A percentile compares a stretch with the other conserved stretches of the same genome.
These are phyloP conservation scores for Holothuria glaberrima DNA, from an alignment of 35 echinoderm and acorn worm species.

Conservation along the genomic window DNA sequence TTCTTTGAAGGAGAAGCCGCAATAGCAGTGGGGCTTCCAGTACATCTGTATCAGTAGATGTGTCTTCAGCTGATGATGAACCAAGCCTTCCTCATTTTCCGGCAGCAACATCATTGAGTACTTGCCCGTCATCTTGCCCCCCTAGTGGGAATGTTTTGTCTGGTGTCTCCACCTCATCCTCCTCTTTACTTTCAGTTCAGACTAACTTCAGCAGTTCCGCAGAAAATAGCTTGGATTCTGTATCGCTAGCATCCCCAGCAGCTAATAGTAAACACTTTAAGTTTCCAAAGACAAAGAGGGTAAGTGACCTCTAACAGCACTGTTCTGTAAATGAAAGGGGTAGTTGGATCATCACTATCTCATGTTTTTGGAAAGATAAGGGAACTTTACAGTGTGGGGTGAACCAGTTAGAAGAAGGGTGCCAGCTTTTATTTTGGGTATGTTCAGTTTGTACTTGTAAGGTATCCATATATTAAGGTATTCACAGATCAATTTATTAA, in stretches of 20 bases:
- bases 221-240: constrained; percentile 28
- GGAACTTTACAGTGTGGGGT: too few relatives aligned
- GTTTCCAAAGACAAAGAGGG: constrained; percentile 99
- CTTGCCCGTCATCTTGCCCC: constrained; percentile 29
- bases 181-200: constrained; percentile 8
- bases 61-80: constrained; percentile 79
- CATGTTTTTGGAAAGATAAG: too few relatives aligned
- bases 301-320: neutral
- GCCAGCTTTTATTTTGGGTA: too few relatives aligned
- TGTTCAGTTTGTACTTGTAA: too few relatives aligned
- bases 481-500: too few relatives aligned
- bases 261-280: constrained; percentile 93
- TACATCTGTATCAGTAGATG: constrained; percentile 49
- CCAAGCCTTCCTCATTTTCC: constrained; percentile 60
- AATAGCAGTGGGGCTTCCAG: constrained; percentile 72
- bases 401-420: too few relatives aligned
- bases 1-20: constrained; percentile 58
- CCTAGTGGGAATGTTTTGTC: neutral
- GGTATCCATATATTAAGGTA: too few relatives aligned
- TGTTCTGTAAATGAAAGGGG: too few relatives aligned
- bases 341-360: too few relatives aligned
- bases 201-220: constrained; percentile 8
- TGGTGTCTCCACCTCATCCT: neutral
- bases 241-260: constrained; percentile 72
- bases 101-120: neutral